phyloP scores from a whole-genome alignment of 2,797 vertebrate species.

The Neomorphus geoffroyi region DNA sequence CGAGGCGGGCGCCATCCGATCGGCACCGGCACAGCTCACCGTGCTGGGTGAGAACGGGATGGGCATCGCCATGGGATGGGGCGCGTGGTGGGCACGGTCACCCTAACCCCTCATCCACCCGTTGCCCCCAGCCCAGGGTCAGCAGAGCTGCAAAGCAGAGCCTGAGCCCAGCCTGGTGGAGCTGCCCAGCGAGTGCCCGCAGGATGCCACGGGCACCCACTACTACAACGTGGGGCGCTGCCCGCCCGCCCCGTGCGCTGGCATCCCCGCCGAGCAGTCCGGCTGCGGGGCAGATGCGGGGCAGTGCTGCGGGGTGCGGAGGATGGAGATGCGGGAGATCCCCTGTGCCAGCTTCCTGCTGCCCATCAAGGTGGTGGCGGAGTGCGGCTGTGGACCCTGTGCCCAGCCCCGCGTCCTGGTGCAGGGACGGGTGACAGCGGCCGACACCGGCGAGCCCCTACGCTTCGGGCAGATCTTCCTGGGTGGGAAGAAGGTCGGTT shows the following conservation, averaged over 20 bases:
- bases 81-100: fast-evolving
- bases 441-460: constrained; percentile 87
- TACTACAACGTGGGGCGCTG: constrained; percentile 89
- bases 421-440: constrained; percentile 85
- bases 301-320: constrained; percentile 86
- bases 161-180: constrained; percentile 85
- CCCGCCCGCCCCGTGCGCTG: constrained; percentile 81
- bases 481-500: constrained; percentile 86
- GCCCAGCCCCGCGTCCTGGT: constrained; percentile 84
- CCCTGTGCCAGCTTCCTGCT: constrained; percentile 84
- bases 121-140: constrained; percentile 77
- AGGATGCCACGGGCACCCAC: constrained; percentile 76
- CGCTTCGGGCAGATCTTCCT: constrained; percentile 91
- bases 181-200: constrained; percentile 87
- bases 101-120: background rate
- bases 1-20: constrained; percentile 85
- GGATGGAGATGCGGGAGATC: constrained; percentile 82
- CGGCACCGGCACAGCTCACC: constrained; percentile 80
- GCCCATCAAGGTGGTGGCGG: constrained; percentile 84
- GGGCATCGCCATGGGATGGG: fast-evolving
- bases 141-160: constrained; percentile 82
- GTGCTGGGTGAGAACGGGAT: constrained; percentile 80
- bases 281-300: constrained; percentile 79
- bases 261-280: constrained; percentile 72
- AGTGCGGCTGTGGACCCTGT: constrained; percentile 89